Evolutionary conservation across 2,888 invertebrate species (phyloP).

Genomic region (Leptopilina syphax): DNA sequence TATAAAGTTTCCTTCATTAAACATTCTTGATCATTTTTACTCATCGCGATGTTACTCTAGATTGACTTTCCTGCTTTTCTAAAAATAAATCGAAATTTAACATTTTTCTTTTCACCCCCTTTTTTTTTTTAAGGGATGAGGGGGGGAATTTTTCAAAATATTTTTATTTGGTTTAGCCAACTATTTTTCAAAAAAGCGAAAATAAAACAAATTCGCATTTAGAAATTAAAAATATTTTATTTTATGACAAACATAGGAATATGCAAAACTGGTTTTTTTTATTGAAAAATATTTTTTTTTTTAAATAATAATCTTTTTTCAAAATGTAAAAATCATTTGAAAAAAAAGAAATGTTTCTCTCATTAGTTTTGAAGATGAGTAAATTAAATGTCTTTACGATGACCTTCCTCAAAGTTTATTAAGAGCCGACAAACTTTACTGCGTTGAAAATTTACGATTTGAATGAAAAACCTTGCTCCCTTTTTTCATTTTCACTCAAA

Average conservation of each 20-base stretch:
- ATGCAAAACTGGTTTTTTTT: no score
- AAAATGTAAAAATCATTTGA: no score
- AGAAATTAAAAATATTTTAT: no score
- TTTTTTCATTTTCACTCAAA: not conserved
- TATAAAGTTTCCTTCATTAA: slow-evolving; percentile 26
- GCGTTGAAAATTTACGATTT: slow-evolving; percentile 7
- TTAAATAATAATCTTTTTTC: no score
- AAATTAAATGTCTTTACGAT: not conserved
- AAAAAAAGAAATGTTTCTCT: not conserved
- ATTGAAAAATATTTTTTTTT: no score
- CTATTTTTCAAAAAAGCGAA: no score
- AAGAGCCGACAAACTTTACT: slow-evolving; percentile 13
- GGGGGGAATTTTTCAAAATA: no score
- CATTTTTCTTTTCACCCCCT: not conserved
- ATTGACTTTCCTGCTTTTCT: not conserved
- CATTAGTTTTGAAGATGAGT: not conserved
- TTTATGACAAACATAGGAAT: no score
- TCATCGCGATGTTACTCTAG: not conserved
- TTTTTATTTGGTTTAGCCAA: no score
- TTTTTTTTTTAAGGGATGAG: no score
- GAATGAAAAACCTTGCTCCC: slow-evolving; percentile 28
- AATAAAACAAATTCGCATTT: no score
- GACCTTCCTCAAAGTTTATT: not conserved
- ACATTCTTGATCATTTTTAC: slow-evolving; percentile 29
- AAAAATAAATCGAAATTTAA: not conserved